Base-by-base conservation (phyloP, 2,797 vertebrate species). In the Pristis pectinata region DNA sequence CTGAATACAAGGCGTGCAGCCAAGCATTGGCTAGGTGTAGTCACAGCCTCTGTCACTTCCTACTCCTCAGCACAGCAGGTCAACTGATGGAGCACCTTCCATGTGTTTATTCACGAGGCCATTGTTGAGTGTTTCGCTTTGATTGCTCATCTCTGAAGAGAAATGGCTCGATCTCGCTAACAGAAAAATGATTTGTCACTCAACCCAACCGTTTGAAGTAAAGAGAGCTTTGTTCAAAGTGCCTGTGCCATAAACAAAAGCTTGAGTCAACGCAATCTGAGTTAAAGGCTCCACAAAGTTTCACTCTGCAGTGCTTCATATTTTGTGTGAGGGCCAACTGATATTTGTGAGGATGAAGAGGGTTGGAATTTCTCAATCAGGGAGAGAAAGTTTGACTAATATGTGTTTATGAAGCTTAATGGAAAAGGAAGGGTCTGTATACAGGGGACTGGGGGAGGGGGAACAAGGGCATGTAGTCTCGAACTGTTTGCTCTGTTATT, bases 171-270 rank as follows among this genome's bases (percentile, higher is more conserved):
- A 41, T 64, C 87, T 41, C n/a, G n/a, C 87, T 41, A 87, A 41
- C 61, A 67, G 87, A 64, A 67, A 44, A 91, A 67, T 61, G 19
- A 41, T 64, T 67, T n/a, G 9, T 91, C 37, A 10, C 22, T 91
- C 59, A 91, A 91, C n/a, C 87, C 64, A 15, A 24, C 87, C 91
- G 59, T 91, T 67, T 91, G 87, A 91, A 67, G 61, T 91, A n/a
- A 37, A 91, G 59, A 41, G 34, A 24, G 56, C 87, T 91, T 91
- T 64, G 30, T 89, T 89, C 85, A 37, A 91, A 91, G 64, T 91
- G 64, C 87, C n/a, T 41, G 87, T 37, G 61, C 61, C 19, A 22
- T 10, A 22, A 67, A 37, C n/a, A 22, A 67, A 67, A 27, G 37
- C 61, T 2, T 37, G 17, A 24, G 17, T 91, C 64, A 91, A 91